Evolutionary conservation across 2,888 invertebrate genomes (phyloP).

Genomic region (Ophion slaviceki): DNA sequence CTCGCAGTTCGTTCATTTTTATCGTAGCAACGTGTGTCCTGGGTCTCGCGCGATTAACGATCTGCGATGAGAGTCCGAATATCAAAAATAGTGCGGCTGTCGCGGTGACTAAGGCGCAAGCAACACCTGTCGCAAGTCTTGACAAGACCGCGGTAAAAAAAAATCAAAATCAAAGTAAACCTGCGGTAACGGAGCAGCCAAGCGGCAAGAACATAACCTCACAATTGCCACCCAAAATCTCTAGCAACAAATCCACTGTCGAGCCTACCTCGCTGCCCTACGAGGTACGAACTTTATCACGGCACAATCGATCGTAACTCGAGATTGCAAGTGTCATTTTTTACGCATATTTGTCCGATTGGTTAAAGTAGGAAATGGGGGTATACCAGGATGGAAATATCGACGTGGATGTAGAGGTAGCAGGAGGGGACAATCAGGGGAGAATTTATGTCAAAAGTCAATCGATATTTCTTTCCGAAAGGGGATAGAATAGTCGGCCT

Average conservation of each 20-base stretch:
- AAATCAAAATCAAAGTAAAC: constrained; percentile 26
- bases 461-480: no score
- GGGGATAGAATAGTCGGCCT: no score
- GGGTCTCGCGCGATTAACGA: constrained; percentile 38
- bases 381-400: not conserved
- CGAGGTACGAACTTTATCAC: constrained; percentile 41
- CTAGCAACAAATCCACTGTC: constrained; percentile 19
- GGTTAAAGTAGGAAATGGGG: not conserved
- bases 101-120: no score
- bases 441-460: not conserved
- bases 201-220: constrained; percentile 55
- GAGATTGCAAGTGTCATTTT: not conserved
- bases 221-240: constrained; percentile 8
- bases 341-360: not conserved
- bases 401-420: not conserved
- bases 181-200: constrained; percentile 1
- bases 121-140: not conserved
- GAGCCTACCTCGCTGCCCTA: not conserved
- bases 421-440: not conserved
- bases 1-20: constrained; percentile 43
- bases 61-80: constrained; percentile 49
- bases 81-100: constrained; percentile 7
- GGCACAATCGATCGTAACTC: not conserved
- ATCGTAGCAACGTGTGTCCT: constrained; percentile 56
- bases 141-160: constrained; percentile 8